Evolutionary conservation across 2,113 vertebrate species (phyloP), one percentile per base, ranked within the genome.

Genomic region (Ceyx cyanopectus): DNA sequence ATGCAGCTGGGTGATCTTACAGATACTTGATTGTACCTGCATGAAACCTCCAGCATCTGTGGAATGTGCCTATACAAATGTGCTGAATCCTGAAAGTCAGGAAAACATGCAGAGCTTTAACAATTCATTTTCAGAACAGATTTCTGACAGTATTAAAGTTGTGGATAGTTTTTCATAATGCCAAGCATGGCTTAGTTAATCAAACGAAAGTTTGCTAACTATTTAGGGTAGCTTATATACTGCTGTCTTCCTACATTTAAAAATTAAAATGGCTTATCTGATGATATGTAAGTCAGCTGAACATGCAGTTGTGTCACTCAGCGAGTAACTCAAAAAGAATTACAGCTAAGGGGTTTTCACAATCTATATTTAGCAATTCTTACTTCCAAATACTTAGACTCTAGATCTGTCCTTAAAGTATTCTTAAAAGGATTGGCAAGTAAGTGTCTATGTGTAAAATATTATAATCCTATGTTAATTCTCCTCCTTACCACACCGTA

Each of bases 391-490:
- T 89, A 91, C 92, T 87, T 91, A 92, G 70, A 89, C 45, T 14
- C 69, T 81, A 78, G 81, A 96, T 95, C 51, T 91, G 56, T 92
- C 67, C 81, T 94, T 95, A 96, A 95, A 95, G 81, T 83, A 89
- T 82, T 92, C 89, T 83, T 96, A 94, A 95, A 96, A 91, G 91
- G 91, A 96, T 91, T 87, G 96, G 89, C 79, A 95, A 92, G 84
- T 80, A 93, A 74, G 81, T 70, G 79, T 74, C 81, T 87, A 80
- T 51, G 65, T 70, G 85, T 93, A 95, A 96, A 96, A 96, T 96
- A 96, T 87, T 91, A 94, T 96, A 96, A 96, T 96, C 94, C 87
- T 89, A 93, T 90, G 92, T 87, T 96, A 96, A 96, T 94, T 96
- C 94, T 95, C 87, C 89, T 89, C 75, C 79, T 89, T 95, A 91